Percentiles rank a stretch among this genome's conserved stretches.
These are phyloP conservation scores for Denticeps clupeoides DNA, from an alignment of 2,797 vertebrate genomes.

Conservation along the genomic window DNA sequence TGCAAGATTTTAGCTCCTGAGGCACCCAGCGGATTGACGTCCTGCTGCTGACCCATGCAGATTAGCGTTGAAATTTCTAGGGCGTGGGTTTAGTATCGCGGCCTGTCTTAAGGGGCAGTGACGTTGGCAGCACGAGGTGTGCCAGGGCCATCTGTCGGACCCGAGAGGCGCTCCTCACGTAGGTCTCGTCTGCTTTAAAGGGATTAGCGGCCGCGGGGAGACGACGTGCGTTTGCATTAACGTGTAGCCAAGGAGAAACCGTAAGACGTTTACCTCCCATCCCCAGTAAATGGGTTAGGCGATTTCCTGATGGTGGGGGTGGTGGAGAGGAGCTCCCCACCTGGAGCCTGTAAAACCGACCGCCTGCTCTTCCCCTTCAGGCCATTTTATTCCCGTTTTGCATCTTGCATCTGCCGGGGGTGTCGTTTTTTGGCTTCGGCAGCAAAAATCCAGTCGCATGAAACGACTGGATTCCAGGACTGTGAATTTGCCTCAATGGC, in stretches of 20 bases:
- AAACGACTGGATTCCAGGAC: background rate
- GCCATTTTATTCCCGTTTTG: slow-evolving; percentile 25
- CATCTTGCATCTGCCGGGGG: no score
- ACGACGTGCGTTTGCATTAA: slow-evolving; percentile 25
- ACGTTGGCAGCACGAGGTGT: slow-evolving; percentile 26
- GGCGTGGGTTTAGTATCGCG: slow-evolving; percentile 32
- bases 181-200: slow-evolving; percentile 26
- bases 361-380: slow-evolving; percentile 10
- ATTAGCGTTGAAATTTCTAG: slow-evolving; percentile 34
- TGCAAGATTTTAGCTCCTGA: no score
- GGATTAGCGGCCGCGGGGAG: slow-evolving; percentile 30
- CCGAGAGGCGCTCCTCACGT: slow-evolving; percentile 15
- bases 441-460: no score
- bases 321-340: background rate
- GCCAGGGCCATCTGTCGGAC: slow-evolving; percentile 13
- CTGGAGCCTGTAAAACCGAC: background rate
- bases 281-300: slow-evolving; percentile 26
- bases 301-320: background rate
- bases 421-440: no score
- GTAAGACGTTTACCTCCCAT: slow-evolving; percentile 30
- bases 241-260: slow-evolving; percentile 13
- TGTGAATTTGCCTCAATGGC: background rate
- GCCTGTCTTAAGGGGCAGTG: slow-evolving; percentile 17
- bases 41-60: slow-evolving; percentile 26
- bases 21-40: slow-evolving; percentile 17